Percentiles rank a stretch among this genome's conserved stretches.
Evolutionary conservation across 1,140 invertebrate genomes (phyloP).

Genomic region (Patella vulgata): DNA sequence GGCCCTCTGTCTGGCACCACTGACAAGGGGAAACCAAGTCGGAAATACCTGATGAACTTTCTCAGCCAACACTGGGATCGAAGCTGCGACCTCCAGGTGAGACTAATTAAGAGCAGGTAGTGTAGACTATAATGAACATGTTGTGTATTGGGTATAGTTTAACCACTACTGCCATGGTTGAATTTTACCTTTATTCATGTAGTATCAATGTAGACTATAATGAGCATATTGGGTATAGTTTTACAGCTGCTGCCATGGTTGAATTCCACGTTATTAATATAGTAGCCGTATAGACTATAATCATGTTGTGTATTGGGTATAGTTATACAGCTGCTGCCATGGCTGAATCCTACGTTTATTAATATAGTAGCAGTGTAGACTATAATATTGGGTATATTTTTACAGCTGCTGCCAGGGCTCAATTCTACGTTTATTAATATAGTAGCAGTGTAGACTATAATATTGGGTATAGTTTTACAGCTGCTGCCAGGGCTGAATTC

Average conservation of each 20-base stretch:
- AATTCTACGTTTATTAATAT: background rate
- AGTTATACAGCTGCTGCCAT: background rate
- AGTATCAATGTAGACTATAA: conserved; percentile 61
- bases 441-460: background rate
- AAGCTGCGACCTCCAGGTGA: background rate
- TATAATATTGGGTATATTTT: background rate
- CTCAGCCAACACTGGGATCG: no score
- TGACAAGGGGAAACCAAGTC: no score
- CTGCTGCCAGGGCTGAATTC: no score
- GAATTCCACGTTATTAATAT: background rate
- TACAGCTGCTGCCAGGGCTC: no score
- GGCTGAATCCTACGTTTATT: background rate
- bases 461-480: background rate
- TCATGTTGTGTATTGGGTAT: background rate
- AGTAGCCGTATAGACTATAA: background rate
- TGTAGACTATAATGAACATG: no score
- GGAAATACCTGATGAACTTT: no score
- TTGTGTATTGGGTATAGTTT: background rate
- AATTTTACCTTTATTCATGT: conserved; percentile 53
- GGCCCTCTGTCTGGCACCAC: no score
- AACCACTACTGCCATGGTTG: background rate
- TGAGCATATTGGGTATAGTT: conserved; percentile 56
- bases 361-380: background rate
- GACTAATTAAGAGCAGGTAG: background rate
- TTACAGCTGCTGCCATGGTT: conserved; percentile 11